Evolutionary conservation across 1,140 invertebrate genomes (phyloP).

Genomic region (Lordiphosa collinella): DNA sequence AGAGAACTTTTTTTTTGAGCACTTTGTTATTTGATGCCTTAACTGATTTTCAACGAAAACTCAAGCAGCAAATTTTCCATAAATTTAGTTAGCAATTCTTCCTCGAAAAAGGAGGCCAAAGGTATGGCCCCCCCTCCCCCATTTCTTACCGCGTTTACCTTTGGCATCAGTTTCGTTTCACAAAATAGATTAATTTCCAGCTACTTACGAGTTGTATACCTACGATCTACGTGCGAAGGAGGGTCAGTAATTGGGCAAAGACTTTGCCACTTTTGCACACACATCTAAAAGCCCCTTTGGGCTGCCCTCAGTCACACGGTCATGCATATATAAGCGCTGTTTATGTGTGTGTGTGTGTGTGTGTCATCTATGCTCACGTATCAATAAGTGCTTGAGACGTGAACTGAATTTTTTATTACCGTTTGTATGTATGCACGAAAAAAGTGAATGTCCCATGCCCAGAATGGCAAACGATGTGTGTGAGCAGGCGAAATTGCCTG

Average conservation of each 20-base stretch:
- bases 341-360: conserved; percentile 39
- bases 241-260: conserved; percentile 59
- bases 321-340: conserved; percentile 69
- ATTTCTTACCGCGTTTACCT: no score
- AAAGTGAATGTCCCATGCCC: conserved; percentile 1
- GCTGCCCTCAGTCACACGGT: conserved; percentile 1
- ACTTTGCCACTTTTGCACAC: conserved; percentile 8
- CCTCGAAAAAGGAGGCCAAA: no score
- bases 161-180: no score
- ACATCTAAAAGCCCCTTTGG: neutral
- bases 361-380: conserved; percentile 72
- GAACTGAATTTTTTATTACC: conserved; percentile 70
- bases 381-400: conserved; percentile 74
- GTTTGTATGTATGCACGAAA: conserved; percentile 37
- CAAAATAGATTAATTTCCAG: no score
- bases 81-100: no score
- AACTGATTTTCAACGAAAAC: no score
- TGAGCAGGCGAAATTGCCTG: conserved; percentile 65
- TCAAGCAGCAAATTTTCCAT: no score
- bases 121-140: no score
- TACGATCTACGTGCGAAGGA: no score
- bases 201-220: no score
- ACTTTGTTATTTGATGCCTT: no score
- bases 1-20: no score
- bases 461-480: conserved; percentile 42